A percentile compares a stretch with the other conserved stretches of the same genome.
Conservation (phyloP, 2,113 vertebrate species). For the Lethenteron reissneri region DNA sequence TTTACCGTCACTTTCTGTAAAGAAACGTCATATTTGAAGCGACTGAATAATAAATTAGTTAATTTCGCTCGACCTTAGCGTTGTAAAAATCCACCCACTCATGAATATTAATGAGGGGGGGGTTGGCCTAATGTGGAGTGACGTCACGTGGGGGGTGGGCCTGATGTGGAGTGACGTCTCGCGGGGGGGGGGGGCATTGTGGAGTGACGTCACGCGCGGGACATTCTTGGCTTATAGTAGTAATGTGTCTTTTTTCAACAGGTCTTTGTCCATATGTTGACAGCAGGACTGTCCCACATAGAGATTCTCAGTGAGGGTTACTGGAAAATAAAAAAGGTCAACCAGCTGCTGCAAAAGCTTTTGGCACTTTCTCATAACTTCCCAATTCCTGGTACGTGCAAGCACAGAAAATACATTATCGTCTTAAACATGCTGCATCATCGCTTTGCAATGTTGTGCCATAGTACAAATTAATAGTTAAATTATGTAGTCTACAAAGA, state of each 20-base stretch:
- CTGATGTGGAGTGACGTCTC: too few relatives aligned
- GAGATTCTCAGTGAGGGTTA: conserved; percentile 70
- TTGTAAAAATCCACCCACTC: too few relatives aligned
- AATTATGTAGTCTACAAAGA: not conserved
- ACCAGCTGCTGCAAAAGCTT: conserved; percentile 62
- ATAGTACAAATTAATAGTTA: not conserved
- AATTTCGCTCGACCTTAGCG: too few relatives aligned
- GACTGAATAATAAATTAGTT: too few relatives aligned
- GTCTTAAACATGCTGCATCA: too few relatives aligned
- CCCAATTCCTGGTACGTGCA: conserved; percentile 45
- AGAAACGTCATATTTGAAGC: too few relatives aligned
- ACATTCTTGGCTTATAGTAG: not conserved
- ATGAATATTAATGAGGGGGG: too few relatives aligned
- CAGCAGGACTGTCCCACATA: conserved; percentile 46
- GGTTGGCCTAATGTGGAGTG: too few relatives aligned
- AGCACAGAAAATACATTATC: not conserved
- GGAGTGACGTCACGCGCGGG: not conserved
- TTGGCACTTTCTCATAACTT: conserved; percentile 75
- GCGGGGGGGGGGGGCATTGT: too few relatives aligned
- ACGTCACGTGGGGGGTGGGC: too few relatives aligned
- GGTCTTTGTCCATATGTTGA: conserved; percentile 67
- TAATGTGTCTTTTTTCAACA: conserved; percentile 16
- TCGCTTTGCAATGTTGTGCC: too few relatives aligned
- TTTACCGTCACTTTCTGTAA: too few relatives aligned
- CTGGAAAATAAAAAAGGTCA: conserved; percentile 62